Conservation (phyloP, 2,888 invertebrate genomes). For the Xiphydria camelus region DNA sequence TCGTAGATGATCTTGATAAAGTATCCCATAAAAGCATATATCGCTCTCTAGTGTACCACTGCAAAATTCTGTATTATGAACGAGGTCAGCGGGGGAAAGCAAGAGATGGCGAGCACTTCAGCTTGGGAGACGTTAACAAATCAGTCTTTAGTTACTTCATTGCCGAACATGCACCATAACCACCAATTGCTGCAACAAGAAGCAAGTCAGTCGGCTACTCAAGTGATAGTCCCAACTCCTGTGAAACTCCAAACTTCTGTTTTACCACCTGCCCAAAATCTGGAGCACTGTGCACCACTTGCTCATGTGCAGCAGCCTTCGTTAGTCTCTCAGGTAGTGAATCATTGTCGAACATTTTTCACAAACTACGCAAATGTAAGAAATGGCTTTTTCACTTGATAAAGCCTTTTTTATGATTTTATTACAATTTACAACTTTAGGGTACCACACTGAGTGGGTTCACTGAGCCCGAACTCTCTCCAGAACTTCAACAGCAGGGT, state of each 20-base stretch:
- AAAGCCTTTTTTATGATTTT: no score
- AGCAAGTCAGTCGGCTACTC: constrained; percentile 40
- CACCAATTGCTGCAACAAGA: constrained; percentile 48
- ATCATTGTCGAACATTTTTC: no score
- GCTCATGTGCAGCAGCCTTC: constrained; percentile 53
- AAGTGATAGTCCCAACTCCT: constrained; percentile 58
- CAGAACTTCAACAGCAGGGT: constrained; percentile 79
- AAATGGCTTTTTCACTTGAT: no score
- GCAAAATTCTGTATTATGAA: constrained; percentile 48
- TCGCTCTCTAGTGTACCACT: constrained; percentile 1
- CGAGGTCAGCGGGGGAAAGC: constrained; percentile 57
- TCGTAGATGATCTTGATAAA: not conserved
- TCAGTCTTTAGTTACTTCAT: constrained; percentile 36
- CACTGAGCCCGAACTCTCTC: constrained; percentile 62
- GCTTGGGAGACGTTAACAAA: constrained; percentile 55
- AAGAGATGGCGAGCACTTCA: constrained; percentile 55
- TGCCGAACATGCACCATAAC: constrained; percentile 45
- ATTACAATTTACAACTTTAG: no score
- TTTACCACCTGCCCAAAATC: constrained; percentile 45
- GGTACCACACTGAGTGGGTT: constrained; percentile 41
- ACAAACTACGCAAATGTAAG: no score
- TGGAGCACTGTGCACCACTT: constrained; percentile 45
- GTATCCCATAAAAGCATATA: not conserved
- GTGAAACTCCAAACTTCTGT: constrained; percentile 55
- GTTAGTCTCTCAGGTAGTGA: constrained; percentile 41